phyloP scores from a whole-genome alignment of 2,797 vertebrate genomes.

The Triplophysa yarkandensis region DNA sequence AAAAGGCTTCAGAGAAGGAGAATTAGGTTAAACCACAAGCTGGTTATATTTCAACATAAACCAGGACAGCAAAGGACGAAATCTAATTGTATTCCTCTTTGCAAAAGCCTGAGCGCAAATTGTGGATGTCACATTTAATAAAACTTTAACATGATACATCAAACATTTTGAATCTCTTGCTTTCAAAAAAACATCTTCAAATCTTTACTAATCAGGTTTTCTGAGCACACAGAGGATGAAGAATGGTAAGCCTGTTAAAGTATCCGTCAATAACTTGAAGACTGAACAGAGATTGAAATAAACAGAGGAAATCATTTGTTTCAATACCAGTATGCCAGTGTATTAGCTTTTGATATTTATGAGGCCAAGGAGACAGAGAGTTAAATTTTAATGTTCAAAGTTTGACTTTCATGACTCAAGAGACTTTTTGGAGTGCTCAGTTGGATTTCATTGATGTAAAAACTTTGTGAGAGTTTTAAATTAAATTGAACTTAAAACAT shows the following conservation, averaged over 20 bases:
- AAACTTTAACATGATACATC: slow-evolving; percentile 21
- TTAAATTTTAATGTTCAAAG: not conserved
- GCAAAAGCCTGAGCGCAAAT: not conserved
- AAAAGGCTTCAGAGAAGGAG: slow-evolving; percentile 34
- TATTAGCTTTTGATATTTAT: slow-evolving; percentile 3
- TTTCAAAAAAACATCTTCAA: slow-evolving; percentile 5
- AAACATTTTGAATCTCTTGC: not conserved
- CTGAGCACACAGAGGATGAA: not conserved
- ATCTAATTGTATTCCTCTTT: slow-evolving; percentile 32
- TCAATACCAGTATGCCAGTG: slow-evolving; percentile 9
- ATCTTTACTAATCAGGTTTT: slow-evolving; percentile 26
- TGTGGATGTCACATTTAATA: slow-evolving; percentile 23
- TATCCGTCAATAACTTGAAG: slow-evolving; percentile 3
- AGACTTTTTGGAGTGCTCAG: not conserved
- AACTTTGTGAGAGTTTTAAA: not conserved
- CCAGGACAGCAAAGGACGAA: slow-evolving; percentile 26
- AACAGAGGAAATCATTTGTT: slow-evolving; percentile 26
- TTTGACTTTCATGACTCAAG: not conserved
- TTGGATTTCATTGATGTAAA: not conserved
- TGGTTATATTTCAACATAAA: slow-evolving; percentile 36
- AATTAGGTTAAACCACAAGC: slow-evolving; percentile 22
- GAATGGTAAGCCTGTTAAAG: slow-evolving; percentile 1
- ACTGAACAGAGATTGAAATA: slow-evolving; percentile 22
- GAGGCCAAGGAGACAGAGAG: not conserved
- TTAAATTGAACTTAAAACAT: not conserved